Conservation (phyloP, 2,888 invertebrate species). For the Drosophila pseudotalamancana region DNA sequence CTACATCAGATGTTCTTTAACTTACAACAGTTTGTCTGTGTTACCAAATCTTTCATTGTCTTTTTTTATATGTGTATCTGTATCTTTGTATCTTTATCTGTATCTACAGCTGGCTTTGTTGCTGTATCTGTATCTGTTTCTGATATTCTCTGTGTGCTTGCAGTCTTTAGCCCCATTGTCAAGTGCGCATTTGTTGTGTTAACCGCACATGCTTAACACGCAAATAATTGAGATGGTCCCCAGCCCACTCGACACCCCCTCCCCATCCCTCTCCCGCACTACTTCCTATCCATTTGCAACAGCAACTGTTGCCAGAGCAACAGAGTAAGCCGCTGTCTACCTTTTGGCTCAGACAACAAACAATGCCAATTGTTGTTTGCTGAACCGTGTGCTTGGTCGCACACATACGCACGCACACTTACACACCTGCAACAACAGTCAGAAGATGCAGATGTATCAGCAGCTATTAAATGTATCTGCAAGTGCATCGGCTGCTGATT, state of each 20-base stretch:
- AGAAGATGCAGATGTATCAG: background rate
- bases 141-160: conserved; percentile 5
- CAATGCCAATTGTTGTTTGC: conserved; percentile 62
- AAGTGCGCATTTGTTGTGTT: conserved; percentile 57
- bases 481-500: conserved; percentile 31
- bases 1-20: too few relatives aligned
- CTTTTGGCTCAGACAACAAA: conserved; percentile 50
- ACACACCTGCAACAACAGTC: conserved; percentile 14
- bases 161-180: conserved; percentile 29
- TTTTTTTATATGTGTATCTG: background rate
- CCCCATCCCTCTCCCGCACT: background rate
- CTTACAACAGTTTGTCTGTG: too few relatives aligned
- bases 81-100: background rate
- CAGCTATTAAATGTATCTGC: conserved; percentile 15
- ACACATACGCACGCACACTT: conserved; percentile 2
- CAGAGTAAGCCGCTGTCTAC: background rate
- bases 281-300: background rate
- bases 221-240: conserved; percentile 62
- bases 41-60: too few relatives aligned
- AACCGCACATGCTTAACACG: conserved; percentile 62
- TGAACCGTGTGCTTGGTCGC: conserved; percentile 32
- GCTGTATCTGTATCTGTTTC: conserved; percentile 5
- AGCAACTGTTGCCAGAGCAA: background rate
- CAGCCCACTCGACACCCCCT: background rate
- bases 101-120: background rate